Conservation (phyloP, 2,113 vertebrate species). For the Micromys minutus region DNA sequence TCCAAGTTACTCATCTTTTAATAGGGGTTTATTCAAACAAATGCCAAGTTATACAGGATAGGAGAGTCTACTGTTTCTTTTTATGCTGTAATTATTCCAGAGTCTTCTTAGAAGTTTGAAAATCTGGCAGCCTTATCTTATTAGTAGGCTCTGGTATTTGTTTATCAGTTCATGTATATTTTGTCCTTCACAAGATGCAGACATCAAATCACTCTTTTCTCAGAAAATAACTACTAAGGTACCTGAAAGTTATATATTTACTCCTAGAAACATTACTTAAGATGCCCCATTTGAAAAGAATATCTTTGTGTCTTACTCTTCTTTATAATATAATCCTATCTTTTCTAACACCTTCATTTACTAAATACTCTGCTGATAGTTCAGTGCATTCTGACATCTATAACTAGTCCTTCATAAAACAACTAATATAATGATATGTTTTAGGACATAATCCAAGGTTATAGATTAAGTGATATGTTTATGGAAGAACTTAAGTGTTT, state of each 20-base stretch:
- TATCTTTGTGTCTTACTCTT: background rate
- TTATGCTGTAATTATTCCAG: background rate
- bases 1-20: background rate
- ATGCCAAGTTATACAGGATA: background rate
- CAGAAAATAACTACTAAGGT: background rate
- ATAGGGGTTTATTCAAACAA: background rate
- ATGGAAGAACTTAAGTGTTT: background rate
- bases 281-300: background rate
- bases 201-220: background rate
- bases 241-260: background rate
- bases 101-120: background rate
- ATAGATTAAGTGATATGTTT: background rate
- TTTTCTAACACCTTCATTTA: background rate
- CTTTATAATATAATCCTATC: background rate
- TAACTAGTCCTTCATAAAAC: background rate
- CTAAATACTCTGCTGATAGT: background rate
- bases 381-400: background rate
- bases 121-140: background rate
- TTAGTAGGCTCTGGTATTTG: background rate
- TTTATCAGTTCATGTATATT: background rate
- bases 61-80: background rate
- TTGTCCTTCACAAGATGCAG: background rate
- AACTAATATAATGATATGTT: background rate
- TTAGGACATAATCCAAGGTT: background rate
- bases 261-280: background rate